A percentile compares a stretch with the other conserved stretches of the same genome.
Evolutionary conservation across 2,113 vertebrate species (phyloP).

Genomic region (Leptobrachium ailaonicum): DNA sequence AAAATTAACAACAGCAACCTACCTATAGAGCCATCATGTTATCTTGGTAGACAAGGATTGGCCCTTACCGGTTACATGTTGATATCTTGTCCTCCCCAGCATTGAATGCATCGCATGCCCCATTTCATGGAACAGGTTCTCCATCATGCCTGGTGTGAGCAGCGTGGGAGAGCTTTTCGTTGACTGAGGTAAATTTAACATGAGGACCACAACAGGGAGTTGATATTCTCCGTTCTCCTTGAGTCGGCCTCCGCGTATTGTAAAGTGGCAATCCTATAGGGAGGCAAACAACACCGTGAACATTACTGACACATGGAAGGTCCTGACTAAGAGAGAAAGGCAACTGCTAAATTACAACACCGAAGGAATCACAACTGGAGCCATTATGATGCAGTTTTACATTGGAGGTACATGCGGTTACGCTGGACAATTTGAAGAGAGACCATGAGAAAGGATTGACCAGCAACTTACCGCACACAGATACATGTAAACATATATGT

Average conservation of each 20-base stretch:
- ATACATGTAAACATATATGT: too few species aligned
- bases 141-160: constrained; percentile 93
- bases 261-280: constrained; percentile 93
- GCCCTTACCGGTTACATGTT: constrained; percentile 88
- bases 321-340: too few species aligned
- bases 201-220: constrained; percentile 91
- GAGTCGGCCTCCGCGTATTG: constrained; percentile 88
- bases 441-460: too few species aligned
- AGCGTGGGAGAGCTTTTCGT: constrained; percentile 74
- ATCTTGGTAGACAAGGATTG: not conserved
- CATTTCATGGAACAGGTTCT: constrained; percentile 99
- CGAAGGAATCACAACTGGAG: too few species aligned
- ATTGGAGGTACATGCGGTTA: too few species aligned
- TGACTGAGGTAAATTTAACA: constrained; percentile 87
- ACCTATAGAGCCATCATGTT: not conserved
- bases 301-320: too few species aligned
- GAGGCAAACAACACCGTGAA: too few species aligned
- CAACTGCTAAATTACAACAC: too few species aligned
- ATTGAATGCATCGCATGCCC: constrained; percentile 98
- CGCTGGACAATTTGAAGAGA: too few species aligned
- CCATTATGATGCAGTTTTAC: too few species aligned
- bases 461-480: too few species aligned
- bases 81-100: constrained; percentile 92
- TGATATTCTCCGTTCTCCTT: constrained; percentile 85
- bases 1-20: not conserved